phyloP scores from a whole-genome alignment of 2,888 invertebrate genomes.

The Erynnis tages region DNA sequence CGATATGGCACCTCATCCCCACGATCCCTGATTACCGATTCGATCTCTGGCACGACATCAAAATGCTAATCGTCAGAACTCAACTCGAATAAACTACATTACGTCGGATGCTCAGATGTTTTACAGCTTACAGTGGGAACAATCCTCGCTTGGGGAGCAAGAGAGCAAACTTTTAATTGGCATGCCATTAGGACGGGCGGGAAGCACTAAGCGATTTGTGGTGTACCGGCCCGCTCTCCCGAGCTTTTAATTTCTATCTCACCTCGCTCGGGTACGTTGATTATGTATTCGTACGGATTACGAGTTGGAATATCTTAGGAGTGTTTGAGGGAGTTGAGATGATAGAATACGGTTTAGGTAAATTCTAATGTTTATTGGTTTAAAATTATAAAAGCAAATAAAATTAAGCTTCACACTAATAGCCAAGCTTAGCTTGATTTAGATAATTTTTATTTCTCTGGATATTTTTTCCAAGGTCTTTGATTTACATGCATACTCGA shows the following conservation, averaged over 20 bases:
- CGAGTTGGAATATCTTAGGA: constrained; percentile 10
- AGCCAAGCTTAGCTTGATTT: no score
- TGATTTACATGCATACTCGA: no score
- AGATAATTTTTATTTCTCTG: no score
- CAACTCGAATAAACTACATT: constrained; percentile 66
- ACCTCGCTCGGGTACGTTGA: constrained; percentile 58
- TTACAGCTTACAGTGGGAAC: constrained; percentile 73
- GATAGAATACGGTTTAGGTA: no score
- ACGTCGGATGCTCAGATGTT: constrained; percentile 66
- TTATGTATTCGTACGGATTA: constrained; percentile 47
- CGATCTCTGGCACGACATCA: constrained; percentile 57
- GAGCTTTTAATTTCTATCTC: constrained; percentile 70
- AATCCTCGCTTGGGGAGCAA: constrained; percentile 67
- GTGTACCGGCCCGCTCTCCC: constrained; percentile 74
- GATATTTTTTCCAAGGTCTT: no score
- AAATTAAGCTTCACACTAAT: no score
- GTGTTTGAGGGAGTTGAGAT: no score
- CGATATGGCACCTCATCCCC: constrained; percentile 26
- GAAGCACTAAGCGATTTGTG: constrained; percentile 80
- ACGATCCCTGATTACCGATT: constrained; percentile 40
- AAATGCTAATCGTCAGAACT: constrained; percentile 66
- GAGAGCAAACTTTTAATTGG: constrained; percentile 80
- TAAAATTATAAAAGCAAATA: no score
- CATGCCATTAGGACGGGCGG: constrained; percentile 79
- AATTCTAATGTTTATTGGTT: no score